phyloP scores from a whole-genome alignment of 2,888 invertebrate species.

The Habrosyne pyritoides region DNA sequence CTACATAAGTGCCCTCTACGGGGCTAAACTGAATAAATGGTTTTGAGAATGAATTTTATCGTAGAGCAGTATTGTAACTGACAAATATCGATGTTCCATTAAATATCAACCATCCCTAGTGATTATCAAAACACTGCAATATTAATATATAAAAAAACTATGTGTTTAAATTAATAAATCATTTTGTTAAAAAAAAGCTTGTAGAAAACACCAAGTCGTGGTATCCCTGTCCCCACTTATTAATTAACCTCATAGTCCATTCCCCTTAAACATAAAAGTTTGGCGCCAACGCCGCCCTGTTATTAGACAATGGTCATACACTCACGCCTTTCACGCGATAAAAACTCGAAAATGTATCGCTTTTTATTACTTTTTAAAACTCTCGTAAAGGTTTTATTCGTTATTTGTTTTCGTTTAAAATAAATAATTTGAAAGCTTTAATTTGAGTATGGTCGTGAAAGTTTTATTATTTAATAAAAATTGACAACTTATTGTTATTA shows the following conservation, averaged over 20 bases:
- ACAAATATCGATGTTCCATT: too few species aligned
- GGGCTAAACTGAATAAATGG: too few species aligned
- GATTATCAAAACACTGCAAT: too few species aligned
- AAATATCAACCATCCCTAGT: too few species aligned
- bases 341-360: neutral
- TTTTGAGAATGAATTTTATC: too few species aligned
- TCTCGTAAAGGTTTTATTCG: neutral
- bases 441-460: too few species aligned
- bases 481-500: neutral
- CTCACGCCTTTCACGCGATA: neutral
- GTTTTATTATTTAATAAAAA: neutral
- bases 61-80: too few species aligned
- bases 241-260: neutral
- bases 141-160: neutral
- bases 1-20: too few species aligned
- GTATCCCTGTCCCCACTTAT: constrained; percentile 1
- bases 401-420: constrained; percentile 1
- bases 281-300: constrained; percentile 17
- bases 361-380: neutral
- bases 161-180: neutral
- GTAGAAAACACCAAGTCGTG: too few species aligned
- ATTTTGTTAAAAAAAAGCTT: neutral
- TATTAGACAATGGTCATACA: constrained; percentile 16
- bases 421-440: neutral
- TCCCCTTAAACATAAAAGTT: constrained; percentile 4